Evolutionary conservation across 1,140 invertebrate species (phyloP).

Genomic region (Nixonia krombeini): DNA sequence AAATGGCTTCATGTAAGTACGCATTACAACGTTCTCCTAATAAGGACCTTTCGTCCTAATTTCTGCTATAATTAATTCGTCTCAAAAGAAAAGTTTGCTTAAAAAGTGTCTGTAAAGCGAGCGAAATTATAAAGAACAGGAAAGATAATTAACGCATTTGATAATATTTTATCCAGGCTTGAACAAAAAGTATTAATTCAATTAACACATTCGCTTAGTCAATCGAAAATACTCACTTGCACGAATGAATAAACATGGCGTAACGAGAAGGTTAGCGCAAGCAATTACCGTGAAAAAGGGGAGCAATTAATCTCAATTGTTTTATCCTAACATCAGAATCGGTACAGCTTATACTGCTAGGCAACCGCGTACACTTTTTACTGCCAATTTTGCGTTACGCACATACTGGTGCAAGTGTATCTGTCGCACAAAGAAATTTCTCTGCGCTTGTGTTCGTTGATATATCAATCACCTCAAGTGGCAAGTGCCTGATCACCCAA

Average conservation of each 20-base stretch:
- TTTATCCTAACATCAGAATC: constrained; percentile 40
- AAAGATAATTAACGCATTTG: too few relatives aligned
- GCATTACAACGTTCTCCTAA: constrained; percentile 15
- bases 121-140: too few relatives aligned
- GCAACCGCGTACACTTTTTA: too few relatives aligned
- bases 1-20: constrained; percentile 15
- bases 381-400: constrained; percentile 12
- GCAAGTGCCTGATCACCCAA: constrained; percentile 48
- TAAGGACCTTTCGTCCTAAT: too few relatives aligned
- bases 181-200: neutral
- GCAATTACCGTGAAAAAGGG: constrained; percentile 23
- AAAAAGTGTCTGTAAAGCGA: too few relatives aligned
- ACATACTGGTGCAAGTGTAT: constrained; percentile 12
- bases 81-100: too few relatives aligned
- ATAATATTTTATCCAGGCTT: too few relatives aligned
- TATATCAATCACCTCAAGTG: constrained; percentile 53
- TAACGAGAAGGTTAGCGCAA: constrained; percentile 14
- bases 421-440: constrained; percentile 24
- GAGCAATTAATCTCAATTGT: constrained; percentile 44
- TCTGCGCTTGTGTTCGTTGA: constrained; percentile 32
- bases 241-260: constrained; percentile 4
- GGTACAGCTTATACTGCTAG: too few relatives aligned
- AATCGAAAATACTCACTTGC: constrained; percentile 12
- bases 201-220: neutral
- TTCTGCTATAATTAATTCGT: too few relatives aligned